Percentiles rank a stretch among this genome's conserved stretches.
These are phyloP conservation scores for Microtus obscurus DNA, from an alignment of 2,797 vertebrate genomes.

Conservation along the genomic window DNA sequence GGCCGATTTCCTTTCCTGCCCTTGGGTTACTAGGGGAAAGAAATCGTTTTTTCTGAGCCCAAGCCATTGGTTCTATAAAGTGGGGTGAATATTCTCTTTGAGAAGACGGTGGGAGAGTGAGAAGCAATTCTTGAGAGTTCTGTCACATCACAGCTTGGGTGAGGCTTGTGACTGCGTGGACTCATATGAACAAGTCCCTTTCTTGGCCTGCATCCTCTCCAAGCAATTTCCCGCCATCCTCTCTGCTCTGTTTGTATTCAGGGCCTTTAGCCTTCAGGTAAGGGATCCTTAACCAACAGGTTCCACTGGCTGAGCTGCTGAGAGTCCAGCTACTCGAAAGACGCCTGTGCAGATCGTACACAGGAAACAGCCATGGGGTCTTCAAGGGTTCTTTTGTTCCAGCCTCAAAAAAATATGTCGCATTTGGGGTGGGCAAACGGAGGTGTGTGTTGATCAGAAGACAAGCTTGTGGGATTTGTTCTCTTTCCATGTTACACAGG, in stretches of 20 bases:
- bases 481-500: neutral
- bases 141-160: fast-evolving
- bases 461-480: neutral
- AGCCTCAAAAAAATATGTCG: neutral
- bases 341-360: neutral
- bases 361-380: neutral
- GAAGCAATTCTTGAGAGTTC: neutral
- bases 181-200: neutral
- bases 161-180: neutral
- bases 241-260: neutral
- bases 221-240: neutral
- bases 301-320: neutral
- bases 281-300: neutral
- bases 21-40: neutral
- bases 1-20: neutral
- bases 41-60: neutral
- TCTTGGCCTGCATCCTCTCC: neutral
- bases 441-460: neutral
- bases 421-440: neutral
- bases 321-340: neutral
- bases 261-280: neutral
- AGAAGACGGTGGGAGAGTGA: neutral
- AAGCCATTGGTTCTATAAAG: neutral
- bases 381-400: neutral
- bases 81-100: neutral